Evolutionary conservation across 92 coral and sea anemone species (phyloP).

Genomic region (Meandrina meandrites): DNA sequence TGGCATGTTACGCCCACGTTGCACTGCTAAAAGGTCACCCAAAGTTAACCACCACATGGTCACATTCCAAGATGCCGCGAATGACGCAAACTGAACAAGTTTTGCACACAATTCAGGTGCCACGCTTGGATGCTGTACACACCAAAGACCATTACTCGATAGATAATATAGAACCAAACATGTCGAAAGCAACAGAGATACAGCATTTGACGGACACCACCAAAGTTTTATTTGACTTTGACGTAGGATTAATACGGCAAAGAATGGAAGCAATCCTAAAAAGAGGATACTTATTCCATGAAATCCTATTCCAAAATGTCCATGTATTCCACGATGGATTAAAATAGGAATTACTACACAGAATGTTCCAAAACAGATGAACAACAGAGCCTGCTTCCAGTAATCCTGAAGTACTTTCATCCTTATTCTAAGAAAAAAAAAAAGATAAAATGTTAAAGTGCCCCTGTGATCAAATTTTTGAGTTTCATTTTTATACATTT

Average conservation of each 20-base stretch:
- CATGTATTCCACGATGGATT: slow-evolving; percentile 62
- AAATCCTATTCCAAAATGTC: slow-evolving; percentile 43
- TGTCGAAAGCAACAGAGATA: slow-evolving; percentile 32
- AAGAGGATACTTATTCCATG: slow-evolving; percentile 46
- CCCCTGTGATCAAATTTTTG: too few relatives aligned
- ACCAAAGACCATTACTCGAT: slow-evolving; percentile 65
- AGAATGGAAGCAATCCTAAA: slow-evolving; percentile 39
- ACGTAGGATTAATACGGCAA: slow-evolving; percentile 11
- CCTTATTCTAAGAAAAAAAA: background rate
- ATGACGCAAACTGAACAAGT: slow-evolving; percentile 51
- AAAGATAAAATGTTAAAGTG: background rate
- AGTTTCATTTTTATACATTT: too few relatives aligned
- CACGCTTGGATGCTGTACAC: slow-evolving; percentile 58
- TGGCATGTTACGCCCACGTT: slow-evolving; percentile 63
- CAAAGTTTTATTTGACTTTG: slow-evolving; percentile 9
- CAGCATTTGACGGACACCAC: background rate
- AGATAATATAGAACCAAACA: slow-evolving; percentile 55
- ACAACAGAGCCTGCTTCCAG: slow-evolving; percentile 17
- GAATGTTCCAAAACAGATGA: slow-evolving; percentile 18
- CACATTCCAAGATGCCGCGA: slow-evolving; percentile 45
- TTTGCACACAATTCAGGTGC: slow-evolving; percentile 58
- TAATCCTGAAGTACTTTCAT: background rate
- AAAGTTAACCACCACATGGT: slow-evolving; percentile 67
- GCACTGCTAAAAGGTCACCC: slow-evolving; percentile 72
- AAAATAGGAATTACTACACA: slow-evolving; percentile 25